Evolutionary conservation across 2,888 invertebrate genomes (phyloP).

Genomic region (Papilio protenor): DNA sequence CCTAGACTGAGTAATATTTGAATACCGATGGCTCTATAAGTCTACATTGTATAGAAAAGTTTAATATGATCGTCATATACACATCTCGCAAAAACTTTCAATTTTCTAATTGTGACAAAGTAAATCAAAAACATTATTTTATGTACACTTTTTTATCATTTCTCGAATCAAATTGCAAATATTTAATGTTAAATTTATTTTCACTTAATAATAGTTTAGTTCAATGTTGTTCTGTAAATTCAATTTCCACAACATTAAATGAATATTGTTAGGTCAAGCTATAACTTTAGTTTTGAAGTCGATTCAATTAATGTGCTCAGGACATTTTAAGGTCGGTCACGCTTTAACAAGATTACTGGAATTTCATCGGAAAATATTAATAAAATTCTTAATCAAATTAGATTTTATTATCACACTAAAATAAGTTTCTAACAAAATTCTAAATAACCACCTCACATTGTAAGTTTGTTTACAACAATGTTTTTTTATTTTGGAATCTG

Average conservation of each 20-base stretch:
- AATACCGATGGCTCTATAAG: too few relatives aligned
- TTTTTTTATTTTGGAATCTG: too few relatives aligned
- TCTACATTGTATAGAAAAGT: background rate
- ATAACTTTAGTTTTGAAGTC: background rate
- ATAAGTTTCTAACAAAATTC: too few relatives aligned
- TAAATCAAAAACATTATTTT: too few relatives aligned
- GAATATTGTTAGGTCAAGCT: background rate
- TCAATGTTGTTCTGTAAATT: background rate
- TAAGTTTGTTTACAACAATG: too few relatives aligned
- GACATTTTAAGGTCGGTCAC: constrained; percentile 4
- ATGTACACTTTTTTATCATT: background rate
- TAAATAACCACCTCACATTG: too few relatives aligned
- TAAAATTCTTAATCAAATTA: background rate
- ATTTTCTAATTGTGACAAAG: too few relatives aligned
- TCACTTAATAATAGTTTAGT: too few relatives aligned
- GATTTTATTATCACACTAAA: background rate
- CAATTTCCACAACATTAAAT: background rate
- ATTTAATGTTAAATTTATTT: background rate
- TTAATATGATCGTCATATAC: too few relatives aligned
- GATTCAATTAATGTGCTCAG: constrained; percentile 7
- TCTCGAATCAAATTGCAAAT: background rate
- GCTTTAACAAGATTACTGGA: constrained; percentile 3
- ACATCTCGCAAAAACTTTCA: too few relatives aligned
- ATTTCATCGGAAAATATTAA: background rate
- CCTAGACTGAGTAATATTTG: background rate